Evolutionary conservation across 2,113 vertebrate genomes (phyloP), one percentile per base, ranked within the genome.

Genomic region (Toxotes jaculatrix): DNA sequence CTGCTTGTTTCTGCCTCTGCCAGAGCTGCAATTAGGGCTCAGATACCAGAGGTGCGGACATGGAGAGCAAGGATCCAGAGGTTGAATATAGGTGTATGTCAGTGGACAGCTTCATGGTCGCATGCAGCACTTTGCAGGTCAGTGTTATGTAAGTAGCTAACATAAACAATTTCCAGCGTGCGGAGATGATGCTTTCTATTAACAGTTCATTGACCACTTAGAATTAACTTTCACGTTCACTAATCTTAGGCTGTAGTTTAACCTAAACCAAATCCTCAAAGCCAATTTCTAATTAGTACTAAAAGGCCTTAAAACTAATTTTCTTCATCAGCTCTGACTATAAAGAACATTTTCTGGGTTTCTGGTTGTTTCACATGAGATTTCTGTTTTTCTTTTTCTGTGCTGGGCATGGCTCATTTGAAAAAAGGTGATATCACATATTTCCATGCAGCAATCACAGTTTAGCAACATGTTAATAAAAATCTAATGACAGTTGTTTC

Each of bases 1-100:
- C 73, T 80, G 69, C 49, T 63, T 80, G 63, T 77, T 76, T 64
- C 75, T 70, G 4, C n/a, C 45, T 74, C 61, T 59, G 79, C 78
- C 74, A 85, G 68, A 90, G 60, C 69, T 84, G 78, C 84, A 86
- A 88, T 87, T 88, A 90, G 79, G 59, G 51, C 71, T 72, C 19
- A 27, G 64, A 71, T 74, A 71, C 51, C 49, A 53, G 51, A 72
- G 40, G 13, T 21, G 53, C 19, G 73, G 38, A 49, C 53, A 12
- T 3, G 16, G 62, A 51, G 16, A 49, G 47, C 64, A 32, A 66
- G 38, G 38, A 82, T 59, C 34, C 60, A 53, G 69, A 75, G 32
- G 42, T 40, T 53, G 67, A 64, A 80, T 60, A 67, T 55, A 68
- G 67, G 84, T 74, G 16, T 57, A 17, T 38, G 79, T 55, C 40